These are phyloP conservation scores for Oceanodroma tethys DNA, from an alignment of 2,113 vertebrate genomes.

Conservation along the genomic window DNA sequence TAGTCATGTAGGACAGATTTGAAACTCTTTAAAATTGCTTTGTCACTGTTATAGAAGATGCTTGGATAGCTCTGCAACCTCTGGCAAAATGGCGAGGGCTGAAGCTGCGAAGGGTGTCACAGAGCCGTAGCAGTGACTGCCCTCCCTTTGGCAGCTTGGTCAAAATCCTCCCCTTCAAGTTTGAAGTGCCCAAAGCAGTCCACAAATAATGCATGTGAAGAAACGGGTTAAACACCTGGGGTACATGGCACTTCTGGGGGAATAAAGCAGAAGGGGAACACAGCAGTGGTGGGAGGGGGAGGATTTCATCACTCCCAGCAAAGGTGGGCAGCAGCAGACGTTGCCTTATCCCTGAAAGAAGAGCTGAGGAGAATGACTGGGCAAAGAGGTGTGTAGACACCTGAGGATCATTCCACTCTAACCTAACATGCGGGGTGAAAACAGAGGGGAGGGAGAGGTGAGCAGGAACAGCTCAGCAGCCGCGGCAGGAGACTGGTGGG, in stretches of 20 bases:
- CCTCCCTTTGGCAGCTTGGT: background rate
- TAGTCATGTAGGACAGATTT: background rate
- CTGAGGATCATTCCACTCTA: background rate
- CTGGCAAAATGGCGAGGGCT: background rate
- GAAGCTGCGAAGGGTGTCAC: background rate
- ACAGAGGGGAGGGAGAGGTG: background rate
- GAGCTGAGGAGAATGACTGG: accelerated
- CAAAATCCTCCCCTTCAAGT: background rate
- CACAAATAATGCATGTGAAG: background rate
- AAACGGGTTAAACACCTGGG: background rate
- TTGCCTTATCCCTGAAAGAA: background rate
- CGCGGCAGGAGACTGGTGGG: background rate
- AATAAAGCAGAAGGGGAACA: background rate
- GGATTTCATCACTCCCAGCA: background rate
- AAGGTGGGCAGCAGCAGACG: background rate
- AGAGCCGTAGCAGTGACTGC: background rate
- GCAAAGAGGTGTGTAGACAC: background rate
- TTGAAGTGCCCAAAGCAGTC: background rate
- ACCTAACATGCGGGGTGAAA: background rate
- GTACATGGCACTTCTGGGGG: accelerated
- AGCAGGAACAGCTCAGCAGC: background rate
- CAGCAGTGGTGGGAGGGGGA: background rate
- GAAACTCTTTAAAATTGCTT: background rate
- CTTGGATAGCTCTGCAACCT: background rate
- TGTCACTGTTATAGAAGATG: background rate